Conservation (phyloP, 1,140 invertebrate genomes). For the Cephus cinctus region DNA sequence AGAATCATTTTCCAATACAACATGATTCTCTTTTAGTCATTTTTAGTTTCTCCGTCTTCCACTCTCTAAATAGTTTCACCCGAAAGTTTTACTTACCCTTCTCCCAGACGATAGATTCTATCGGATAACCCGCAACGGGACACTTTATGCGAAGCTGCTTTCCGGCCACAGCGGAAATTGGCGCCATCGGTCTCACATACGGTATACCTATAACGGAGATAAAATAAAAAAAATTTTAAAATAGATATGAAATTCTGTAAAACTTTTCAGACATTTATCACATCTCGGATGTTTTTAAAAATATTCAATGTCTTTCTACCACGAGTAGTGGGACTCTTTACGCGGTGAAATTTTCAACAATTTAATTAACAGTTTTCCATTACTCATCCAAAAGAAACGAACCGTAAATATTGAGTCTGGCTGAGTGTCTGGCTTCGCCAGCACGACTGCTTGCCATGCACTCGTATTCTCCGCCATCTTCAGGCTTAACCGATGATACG, state of each 20-base stretch:
- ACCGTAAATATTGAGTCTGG: constrained; percentile 69
- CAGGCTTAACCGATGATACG: constrained; percentile 66
- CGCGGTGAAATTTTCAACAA: neutral
- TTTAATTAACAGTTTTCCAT: constrained; percentile 11
- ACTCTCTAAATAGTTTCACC: too few relatives aligned
- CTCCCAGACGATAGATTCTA: constrained; percentile 65
- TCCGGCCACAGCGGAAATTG: constrained; percentile 69
- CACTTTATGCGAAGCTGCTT: constrained; percentile 65
- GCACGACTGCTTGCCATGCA: constrained; percentile 68
- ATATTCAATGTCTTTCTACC: neutral
- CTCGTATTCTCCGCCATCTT: constrained; percentile 72
- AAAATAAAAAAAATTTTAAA: neutral
- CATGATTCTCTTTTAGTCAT: too few relatives aligned
- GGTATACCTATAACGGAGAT: constrained; percentile 61
- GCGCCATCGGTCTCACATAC: constrained; percentile 66
- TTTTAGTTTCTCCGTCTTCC: too few relatives aligned
- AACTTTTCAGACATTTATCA: too few relatives aligned
- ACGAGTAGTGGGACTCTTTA: neutral
- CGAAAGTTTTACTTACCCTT: constrained; percentile 64
- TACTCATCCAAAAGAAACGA: too few relatives aligned
- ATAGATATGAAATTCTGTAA: too few relatives aligned
- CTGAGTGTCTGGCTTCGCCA: constrained; percentile 62
- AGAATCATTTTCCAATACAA: too few relatives aligned
- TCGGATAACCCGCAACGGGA: constrained; percentile 71
- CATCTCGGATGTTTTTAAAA: neutral